Base-by-base conservation (phyloP, 2,113 vertebrate species). In the Epinephelus cyanopodus region DNA sequence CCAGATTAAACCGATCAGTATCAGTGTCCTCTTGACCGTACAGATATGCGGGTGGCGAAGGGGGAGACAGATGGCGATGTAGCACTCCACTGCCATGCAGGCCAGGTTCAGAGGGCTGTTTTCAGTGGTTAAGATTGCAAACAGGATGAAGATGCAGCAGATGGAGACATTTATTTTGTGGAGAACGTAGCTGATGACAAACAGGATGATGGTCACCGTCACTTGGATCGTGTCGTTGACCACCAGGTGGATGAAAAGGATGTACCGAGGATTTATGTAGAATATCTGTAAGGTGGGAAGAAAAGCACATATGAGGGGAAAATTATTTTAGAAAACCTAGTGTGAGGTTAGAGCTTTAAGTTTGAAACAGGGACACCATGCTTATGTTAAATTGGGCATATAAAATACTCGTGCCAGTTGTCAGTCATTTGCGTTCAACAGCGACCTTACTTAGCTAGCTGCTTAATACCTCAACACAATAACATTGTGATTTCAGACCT, bases 41-140 rank as follows among this genome's bases (percentile, higher is more conserved):
- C 94, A 94, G 66, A 95, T 90, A 68, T 89, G 90, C 23, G 42
- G 10, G 17, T 95, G 93, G 27, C 61, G 91, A 0, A 95, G 82
- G 2, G 95, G 95, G 21, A 93, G 21, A 61, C 95, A 94, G 25
- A 95, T 60, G 83, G 95, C 94, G 54, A 94, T 81, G 87, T 92
- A 95, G 65, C 94, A 94, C 64, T 95, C 95, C n/a, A 91, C 52
- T 0, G 90, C 93, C 95, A 95, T 95, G 58, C 93, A 92, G 2
- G 93, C 94, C 82, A 95, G 87, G 77, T 90, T 95, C 64, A 95
- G 82, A 5, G 94, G 93, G 1, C 92, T 94, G 86, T 90, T 94
- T 47, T 92, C 91, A 3, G 87, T 90, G 83, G 90, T 68, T 66
- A 90, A 67, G 8, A 91, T 52, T 1, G 91, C 63, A 0, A 91